Conservation (phyloP, 1,140 invertebrate species). For the Intoshia linei region DNA sequence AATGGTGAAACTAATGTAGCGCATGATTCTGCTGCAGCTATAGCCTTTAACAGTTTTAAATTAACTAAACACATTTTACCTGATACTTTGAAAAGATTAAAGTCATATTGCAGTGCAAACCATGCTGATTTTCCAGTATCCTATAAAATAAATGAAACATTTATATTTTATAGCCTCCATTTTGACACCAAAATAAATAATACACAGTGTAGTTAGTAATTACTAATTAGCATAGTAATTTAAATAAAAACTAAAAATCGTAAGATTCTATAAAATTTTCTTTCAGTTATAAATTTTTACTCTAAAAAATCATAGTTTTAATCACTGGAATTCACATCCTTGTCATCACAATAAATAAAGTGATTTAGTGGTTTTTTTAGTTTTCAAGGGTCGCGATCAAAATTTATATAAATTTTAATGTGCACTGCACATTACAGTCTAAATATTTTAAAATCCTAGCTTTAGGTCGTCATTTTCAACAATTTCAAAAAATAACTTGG, state of each 20-base stretch:
- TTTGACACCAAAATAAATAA: not conserved
- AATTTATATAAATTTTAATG: not conserved
- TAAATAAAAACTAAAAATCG: no score
- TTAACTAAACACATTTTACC: conserved; percentile 15
- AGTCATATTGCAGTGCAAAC: conserved; percentile 86
- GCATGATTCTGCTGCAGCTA: conserved; percentile 79
- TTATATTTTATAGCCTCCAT: not conserved
- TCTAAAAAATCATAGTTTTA: no score
- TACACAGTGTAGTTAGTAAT: not conserved
- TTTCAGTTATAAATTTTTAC: no score
- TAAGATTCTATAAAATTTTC: no score
- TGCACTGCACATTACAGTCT: no score
- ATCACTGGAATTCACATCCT: no score
- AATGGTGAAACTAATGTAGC: conserved; percentile 86
- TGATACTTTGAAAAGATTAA: conserved; percentile 70
- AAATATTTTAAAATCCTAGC: no score
- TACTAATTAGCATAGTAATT: no score
- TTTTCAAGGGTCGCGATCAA: no score
- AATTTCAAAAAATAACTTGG: conserved; percentile 31
- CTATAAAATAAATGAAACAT: conserved; percentile 25
- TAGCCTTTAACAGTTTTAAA: conserved; percentile 27
- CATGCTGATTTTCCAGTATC: conserved; percentile 53
- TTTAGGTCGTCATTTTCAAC: no score
- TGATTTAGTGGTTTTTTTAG: no score
- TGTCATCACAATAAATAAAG: no score